Conservation (phyloP, 92 coral and sea anemone species). For the Montipora capitata region DNA sequence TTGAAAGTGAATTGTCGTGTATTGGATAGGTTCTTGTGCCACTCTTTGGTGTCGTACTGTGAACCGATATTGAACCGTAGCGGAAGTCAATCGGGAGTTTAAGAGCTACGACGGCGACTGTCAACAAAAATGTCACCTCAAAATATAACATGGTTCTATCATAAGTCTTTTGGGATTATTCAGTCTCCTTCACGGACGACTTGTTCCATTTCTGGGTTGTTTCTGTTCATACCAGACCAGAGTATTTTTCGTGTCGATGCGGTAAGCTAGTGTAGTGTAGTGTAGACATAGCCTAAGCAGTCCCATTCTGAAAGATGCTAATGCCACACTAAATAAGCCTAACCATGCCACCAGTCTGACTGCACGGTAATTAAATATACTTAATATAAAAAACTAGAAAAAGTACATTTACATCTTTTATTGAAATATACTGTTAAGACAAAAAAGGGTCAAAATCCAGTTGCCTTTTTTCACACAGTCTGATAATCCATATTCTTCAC, state of each 20-base stretch:
- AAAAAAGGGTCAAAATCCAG: slow-evolving; percentile 7
- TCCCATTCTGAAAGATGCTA: slow-evolving; percentile 2
- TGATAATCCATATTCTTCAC: slow-evolving; percentile 2
- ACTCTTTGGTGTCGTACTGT: slow-evolving; percentile 3
- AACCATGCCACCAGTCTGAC: slow-evolving; percentile 3
- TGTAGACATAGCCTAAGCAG: slow-evolving; percentile 13
- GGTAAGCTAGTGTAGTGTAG: neutral
- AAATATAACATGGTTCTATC: neutral
- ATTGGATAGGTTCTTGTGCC: neutral
- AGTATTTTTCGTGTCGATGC: neutral
- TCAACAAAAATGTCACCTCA: neutral
- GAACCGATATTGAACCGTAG: slow-evolving; percentile 10
- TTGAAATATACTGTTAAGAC: slow-evolving; percentile 9
- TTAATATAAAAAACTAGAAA: neutral
- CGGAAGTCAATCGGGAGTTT: slow-evolving; percentile 1
- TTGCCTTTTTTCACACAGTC: neutral
- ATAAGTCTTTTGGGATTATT: too few relatives aligned
- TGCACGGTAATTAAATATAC: slow-evolving; percentile 3
- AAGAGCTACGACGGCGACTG: neutral
- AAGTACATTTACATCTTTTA: slow-evolving; percentile 7
- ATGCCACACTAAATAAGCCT: neutral
- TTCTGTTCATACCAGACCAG: too few relatives aligned
- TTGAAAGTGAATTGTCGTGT: too few relatives aligned
- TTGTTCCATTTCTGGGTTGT: too few relatives aligned
- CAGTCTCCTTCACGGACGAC: too few relatives aligned